Base-by-base conservation (phyloP, 2,113 vertebrate species). In the Lethenteron camtschaticum region DNA sequence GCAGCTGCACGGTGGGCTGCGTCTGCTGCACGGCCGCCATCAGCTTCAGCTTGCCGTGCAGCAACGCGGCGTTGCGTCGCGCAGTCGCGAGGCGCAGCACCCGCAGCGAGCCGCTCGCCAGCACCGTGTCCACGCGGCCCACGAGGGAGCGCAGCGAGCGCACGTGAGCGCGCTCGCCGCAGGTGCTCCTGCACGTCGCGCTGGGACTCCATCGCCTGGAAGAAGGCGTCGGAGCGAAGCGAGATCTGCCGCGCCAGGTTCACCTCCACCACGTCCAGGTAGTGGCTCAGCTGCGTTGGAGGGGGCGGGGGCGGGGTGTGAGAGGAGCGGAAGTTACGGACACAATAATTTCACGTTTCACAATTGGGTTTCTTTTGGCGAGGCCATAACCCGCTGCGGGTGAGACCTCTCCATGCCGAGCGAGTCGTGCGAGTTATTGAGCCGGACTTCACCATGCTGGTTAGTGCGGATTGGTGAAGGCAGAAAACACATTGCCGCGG, bases 171-270 rank as follows among this genome's bases (percentile, higher is more conserved):
- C 59, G 94, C 96, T 80, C 88, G 85, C 76, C 80, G 85, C 81
- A 99, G 87, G 75, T 85, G 88, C 85, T 96, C 92, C 85, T 97
- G 94, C 76, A 99, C 83, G 74, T 99, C 87, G 20, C 90, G 91
- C 80, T 99, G 94, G 57, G 94, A 97, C 71, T 92, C 95, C 92
- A 99, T 95, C 78, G 94, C 92, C 74, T 97, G 92, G 75, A 99
- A 99, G 79, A 99, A 97, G 4, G 94, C 90, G 77, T 99, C 94
- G 3, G 92, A 99, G 79, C 94, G 94, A 71, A 94, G 82, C 4
- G 94, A 99, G 80, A 99, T 99, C 82, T 99, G 92, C 58, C 88
- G 89, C 59, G 94, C 94, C 71, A 99, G 96, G 80, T 90, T 96
- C 76, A 99, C 92, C 83, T 99, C 94, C 79, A 99, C 87, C 70